Evolutionary conservation across 23 tunicate species (phyloP).

Genomic region (Halocynthia roretzi): DNA sequence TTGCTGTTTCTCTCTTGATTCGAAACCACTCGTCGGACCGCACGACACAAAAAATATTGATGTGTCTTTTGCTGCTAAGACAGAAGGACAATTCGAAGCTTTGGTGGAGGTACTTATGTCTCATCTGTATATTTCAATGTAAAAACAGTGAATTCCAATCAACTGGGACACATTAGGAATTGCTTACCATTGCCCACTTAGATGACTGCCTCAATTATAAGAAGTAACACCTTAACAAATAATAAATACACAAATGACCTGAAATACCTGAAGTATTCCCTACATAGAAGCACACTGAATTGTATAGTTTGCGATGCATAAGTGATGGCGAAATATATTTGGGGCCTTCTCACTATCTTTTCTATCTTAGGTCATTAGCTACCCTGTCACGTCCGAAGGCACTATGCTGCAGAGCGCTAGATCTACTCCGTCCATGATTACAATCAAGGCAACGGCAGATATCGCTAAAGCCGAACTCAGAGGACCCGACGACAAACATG

Average conservation of each 20-base stretch:
- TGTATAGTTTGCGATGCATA: neutral
- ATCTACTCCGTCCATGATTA: constrained; percentile 16
- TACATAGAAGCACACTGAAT: too few relatives aligned
- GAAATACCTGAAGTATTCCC: too few relatives aligned
- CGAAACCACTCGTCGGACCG: constrained; percentile 48
- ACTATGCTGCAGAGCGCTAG: constrained; percentile 8
- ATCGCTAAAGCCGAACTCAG: constrained; percentile 25
- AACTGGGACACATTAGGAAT: neutral
- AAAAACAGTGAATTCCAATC: neutral
- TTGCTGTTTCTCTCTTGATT: constrained; percentile 19
- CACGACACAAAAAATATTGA: constrained; percentile 42
- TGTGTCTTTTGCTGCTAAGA: constrained; percentile 19
- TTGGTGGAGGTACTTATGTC: constrained; percentile 10
- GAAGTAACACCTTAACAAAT: too few relatives aligned
- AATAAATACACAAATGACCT: too few relatives aligned
- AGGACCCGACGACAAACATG: constrained; percentile 19
- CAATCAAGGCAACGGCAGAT: constrained; percentile 28
- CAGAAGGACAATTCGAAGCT: constrained; percentile 10
- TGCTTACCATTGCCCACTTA: neutral
- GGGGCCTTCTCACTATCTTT: neutral
- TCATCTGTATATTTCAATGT: neutral
- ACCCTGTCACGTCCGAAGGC: constrained; percentile 48
- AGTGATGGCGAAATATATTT: neutral
- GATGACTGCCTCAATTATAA: neutral
- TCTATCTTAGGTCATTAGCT: constrained; percentile 30